Base-by-base conservation (phyloP, 92 coral and sea anemone species). In the Phenganax subtilis region DNA sequence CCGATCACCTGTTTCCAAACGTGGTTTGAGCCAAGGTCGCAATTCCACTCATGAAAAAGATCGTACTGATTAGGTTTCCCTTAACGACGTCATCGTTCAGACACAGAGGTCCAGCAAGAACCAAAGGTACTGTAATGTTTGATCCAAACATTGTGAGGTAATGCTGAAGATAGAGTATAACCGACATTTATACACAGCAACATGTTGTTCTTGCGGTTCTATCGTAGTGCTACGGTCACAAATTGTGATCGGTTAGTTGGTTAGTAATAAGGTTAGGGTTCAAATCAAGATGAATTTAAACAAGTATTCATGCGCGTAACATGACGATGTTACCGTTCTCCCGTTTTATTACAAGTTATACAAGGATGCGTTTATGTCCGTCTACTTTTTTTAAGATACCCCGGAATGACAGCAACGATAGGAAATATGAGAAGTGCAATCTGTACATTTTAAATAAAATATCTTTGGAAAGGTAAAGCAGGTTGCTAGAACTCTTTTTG, bases 121-220 rank as follows among this genome's bases (percentile, higher is more conserved):
- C 71, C 12, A 89, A 69, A 14, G 92, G 89, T 51, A 86, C 80
- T 59, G 89, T 80, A 71, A 89, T 60, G 14, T 89, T 89, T 58
- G 90, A 85, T 55, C 91, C 91, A 71, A 89, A 81, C 91, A 89
- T 89, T 12, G 91, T 89, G 81, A 89, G 54, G 81, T 86, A 89
- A 84, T 89, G 91, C 91, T 88, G 56, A 9, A 71, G 12, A 52
- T 1, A 76, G 7, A 8, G 54, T 61, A 54, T 31, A 55, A 25
- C 28, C 7, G 12, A 11, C 10, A 51, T 15, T 11, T 25, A 3
- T 59, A 53, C 8, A 20, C 44, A 52, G 59, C 25, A 55, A 76
- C 44, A 14, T 28, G 20, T 17, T 12, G 81, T 76, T 12, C 12
- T 12, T 29, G 20, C 62, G 8, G 72, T 28, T 15, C 2, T 8